Base-by-base conservation (phyloP, 2,888 invertebrate species). In the Atrina japonica region DNA sequence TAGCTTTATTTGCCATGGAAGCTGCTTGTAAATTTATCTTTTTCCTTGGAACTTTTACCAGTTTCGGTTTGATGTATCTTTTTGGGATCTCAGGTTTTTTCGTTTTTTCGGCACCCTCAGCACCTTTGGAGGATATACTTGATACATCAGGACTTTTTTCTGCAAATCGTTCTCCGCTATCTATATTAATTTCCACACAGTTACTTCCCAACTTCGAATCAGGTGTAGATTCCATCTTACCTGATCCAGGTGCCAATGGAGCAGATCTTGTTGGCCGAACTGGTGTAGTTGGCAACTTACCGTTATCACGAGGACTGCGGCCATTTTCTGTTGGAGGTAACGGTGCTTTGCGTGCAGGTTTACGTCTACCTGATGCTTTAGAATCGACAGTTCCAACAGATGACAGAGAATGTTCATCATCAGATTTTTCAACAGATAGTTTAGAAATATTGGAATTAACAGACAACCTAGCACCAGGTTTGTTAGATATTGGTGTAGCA, bases 31-130 rank as follows among this genome's bases (percentile, higher is more conserved):
- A 49, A 43, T 63, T 49, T 40, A 66, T 52, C 56, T 60, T 66
- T 52, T 52, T 61, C 18, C 55, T 74, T 14, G 84, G 82, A 16
- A 86, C 73, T 65, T 78, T 80, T 29, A 83, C 78, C 59, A 85
- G 68, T 63, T 81, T 85, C 9, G 83, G 83, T 71, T 83, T 83
- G 3, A 82, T 80, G 70, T 75, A 81, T 56, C 82, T 60, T 69
- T 70, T 77, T 29, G 83, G 83, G 27, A 81, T 61, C 35, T 71
- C 75, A 61, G 83, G 81, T 71, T 81, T 83, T n/a, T 47, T 50
- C 41, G 45, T n/a, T 68, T 67, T 65, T 64, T 49, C 59, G 43
- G 53, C 43, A 45, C 40, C 60, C 21, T 25, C 29, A 47, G 56
- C 53, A 18, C 45, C 41, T 30, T 18, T 25, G 9, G 14, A 14